A percentile compares a stretch with the other conserved stretches of the same genome.
phyloP scores from a whole-genome alignment of 2,113 vertebrate genomes.

The Nothobranchius kuhntae region DNA sequence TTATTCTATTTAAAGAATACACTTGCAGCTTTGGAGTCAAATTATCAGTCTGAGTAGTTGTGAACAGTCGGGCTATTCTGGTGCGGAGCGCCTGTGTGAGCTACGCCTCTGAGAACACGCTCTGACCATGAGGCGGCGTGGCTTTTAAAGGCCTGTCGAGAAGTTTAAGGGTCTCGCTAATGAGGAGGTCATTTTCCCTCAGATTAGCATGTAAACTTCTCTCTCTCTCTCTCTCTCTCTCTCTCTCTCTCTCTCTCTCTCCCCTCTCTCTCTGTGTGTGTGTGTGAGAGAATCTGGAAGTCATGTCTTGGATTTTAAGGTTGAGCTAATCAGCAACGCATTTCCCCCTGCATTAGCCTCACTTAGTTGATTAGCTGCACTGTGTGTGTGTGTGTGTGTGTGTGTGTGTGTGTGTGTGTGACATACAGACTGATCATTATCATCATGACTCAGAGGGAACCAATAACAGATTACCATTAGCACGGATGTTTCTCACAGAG shows the following conservation, averaged over 20 bases:
- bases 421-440: conserved; percentile 63
- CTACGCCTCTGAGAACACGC: conserved; percentile 21
- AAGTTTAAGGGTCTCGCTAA: conserved; percentile 68
- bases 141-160: conserved; percentile 64
- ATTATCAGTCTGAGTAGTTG: conserved; percentile 25
- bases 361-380: conserved; percentile 56
- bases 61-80: conserved; percentile 26
- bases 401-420: neutral
- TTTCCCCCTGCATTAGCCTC: conserved; percentile 70
- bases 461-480: conserved; percentile 51
- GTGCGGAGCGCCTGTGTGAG: conserved; percentile 17
- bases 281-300: conserved; percentile 24
- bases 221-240: no score
- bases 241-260: neutral
- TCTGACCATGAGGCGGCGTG: conserved; percentile 38
- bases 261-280: neutral
- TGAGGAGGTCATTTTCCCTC: conserved; percentile 71
- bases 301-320: conserved; percentile 62
- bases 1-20: conserved; percentile 23
- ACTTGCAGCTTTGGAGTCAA: conserved; percentile 14
- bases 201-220: conserved; percentile 65
- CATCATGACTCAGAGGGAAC: conserved; percentile 60
- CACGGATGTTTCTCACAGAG: conserved; percentile 39
- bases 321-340: conserved; percentile 73
- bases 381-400: conserved; percentile 23